Conservation (phyloP, 2,113 vertebrate species). For the Tylochromis polylepis region DNA sequence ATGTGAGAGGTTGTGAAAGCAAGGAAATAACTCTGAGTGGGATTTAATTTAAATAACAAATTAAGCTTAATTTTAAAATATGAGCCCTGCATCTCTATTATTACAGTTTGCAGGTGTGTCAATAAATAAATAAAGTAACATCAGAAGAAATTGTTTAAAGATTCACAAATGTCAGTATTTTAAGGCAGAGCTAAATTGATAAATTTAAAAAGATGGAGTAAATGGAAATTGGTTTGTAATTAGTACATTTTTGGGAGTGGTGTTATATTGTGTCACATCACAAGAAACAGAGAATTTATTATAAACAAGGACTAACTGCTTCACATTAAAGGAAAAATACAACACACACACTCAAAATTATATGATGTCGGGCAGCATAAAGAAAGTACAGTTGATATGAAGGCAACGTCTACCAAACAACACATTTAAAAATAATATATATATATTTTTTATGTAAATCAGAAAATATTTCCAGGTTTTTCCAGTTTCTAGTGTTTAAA, state of each 20-base stretch:
- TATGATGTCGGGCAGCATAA: neutral
- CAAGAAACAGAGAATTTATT: neutral
- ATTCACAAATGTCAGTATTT: neutral
- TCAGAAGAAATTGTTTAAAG: neutral
- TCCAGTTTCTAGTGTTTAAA: neutral
- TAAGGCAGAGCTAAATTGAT: neutral
- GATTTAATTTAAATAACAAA: neutral
- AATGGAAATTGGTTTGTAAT: neutral
- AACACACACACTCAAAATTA: neutral
- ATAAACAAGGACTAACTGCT: neutral
- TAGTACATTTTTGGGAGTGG: neutral
- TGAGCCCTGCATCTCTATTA: neutral
- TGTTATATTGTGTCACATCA: neutral
- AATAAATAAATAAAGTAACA: neutral
- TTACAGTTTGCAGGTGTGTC: neutral
- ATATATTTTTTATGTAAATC: neutral
- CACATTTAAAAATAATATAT: neutral
- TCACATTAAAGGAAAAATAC: neutral
- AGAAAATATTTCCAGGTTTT: neutral
- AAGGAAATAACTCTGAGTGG: neutral
- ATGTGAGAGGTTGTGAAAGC: conserved; percentile 1
- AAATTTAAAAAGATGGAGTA: neutral
- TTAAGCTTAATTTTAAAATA: neutral
- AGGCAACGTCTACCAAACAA: neutral
- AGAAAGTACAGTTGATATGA: neutral